Evolutionary conservation across 2,797 vertebrate genomes (phyloP).

Genomic region (Hylomyscus alleni): DNA sequence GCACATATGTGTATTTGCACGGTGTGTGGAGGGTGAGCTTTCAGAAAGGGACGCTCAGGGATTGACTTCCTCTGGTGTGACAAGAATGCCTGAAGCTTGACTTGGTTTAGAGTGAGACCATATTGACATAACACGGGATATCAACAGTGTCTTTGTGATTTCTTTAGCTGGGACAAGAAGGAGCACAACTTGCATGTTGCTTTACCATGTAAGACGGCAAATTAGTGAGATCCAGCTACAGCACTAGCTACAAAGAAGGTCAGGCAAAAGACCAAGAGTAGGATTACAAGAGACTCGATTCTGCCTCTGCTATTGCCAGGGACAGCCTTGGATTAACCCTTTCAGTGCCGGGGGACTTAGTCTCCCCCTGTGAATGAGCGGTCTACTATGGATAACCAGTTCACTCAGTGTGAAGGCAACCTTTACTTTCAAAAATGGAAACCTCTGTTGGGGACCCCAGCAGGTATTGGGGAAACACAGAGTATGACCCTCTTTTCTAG

Average conservation of each 20-base stretch:
- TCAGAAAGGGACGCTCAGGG: too few relatives aligned
- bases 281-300: fast-evolving
- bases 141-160: too few relatives aligned
- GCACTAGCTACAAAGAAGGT: fast-evolving
- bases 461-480: neutral
- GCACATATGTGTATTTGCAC: too few relatives aligned
- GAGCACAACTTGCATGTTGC: fast-evolving
- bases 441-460: neutral
- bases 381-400: neutral
- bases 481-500: neutral
- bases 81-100: too few relatives aligned
- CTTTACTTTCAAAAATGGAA: neutral
- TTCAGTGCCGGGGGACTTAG: neutral
- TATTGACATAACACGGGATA: neutral
- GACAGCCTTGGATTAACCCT: neutral
- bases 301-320: fast-evolving
- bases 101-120: neutral
- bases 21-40: too few relatives aligned
- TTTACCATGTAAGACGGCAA: neutral
- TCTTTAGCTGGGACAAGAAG: neutral
- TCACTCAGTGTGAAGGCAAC: fast-evolving
- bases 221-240: fast-evolving
- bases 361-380: neutral
- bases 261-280: too few relatives aligned
- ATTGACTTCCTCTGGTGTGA: neutral